phyloP scores from a whole-genome alignment of 2,113 vertebrate species.

The Amblyornis subalaris region DNA sequence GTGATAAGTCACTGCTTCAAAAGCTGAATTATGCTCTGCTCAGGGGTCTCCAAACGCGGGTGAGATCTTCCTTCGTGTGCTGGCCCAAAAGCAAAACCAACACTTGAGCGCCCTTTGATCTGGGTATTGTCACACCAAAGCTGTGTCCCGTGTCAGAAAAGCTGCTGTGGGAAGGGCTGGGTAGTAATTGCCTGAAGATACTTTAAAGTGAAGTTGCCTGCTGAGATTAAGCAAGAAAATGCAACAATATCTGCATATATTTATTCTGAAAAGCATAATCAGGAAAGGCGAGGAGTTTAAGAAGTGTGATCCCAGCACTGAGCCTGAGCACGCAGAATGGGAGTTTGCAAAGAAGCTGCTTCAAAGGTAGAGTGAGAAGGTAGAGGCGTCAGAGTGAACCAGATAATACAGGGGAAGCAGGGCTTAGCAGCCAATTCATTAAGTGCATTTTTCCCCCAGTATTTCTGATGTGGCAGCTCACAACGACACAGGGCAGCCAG shows the following conservation, averaged over 20 bases:
- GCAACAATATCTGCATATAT: constrained; percentile 51
- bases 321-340: background rate
- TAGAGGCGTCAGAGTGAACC: background rate
- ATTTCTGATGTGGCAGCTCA: background rate
- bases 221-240: constrained; percentile 40
- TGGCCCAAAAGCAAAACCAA: background rate
- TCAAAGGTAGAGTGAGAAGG: constrained; percentile 27
- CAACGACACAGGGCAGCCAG: background rate
- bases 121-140: background rate
- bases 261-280: constrained; percentile 43
- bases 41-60: accelerated
- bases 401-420: background rate
- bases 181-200: constrained; percentile 58
- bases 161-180: background rate
- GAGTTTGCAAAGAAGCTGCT: background rate
- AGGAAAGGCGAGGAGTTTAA: background rate
- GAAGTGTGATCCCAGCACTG: background rate
- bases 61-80: background rate
- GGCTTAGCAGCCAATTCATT: background rate
- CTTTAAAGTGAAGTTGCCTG: constrained; percentile 49
- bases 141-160: background rate
- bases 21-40: background rate
- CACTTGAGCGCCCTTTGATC: background rate
- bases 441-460: background rate
- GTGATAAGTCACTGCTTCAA: background rate